Percentiles rank a stretch among this genome's conserved stretches.
Conservation (phyloP, 2,797 vertebrate genomes). For the Hydrocynus forskahlii region DNA sequence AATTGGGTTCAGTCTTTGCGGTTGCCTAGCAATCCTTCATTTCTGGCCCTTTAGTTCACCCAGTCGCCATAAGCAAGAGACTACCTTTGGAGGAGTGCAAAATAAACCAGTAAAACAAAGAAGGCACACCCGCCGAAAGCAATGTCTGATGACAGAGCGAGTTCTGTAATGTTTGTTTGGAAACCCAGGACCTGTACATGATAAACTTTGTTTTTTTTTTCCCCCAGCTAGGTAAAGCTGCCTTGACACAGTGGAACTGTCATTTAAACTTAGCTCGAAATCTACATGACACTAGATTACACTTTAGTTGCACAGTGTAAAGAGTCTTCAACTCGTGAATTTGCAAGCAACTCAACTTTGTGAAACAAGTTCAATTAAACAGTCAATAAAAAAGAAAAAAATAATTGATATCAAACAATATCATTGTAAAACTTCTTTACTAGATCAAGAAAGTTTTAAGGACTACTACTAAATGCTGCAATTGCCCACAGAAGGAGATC, state of each 20-base stretch:
- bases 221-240: not conserved
- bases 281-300: too few species aligned
- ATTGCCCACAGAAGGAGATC: too few species aligned
- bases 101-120: not conserved
- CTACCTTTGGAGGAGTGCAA: not conserved
- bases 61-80: not conserved
- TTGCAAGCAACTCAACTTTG: too few species aligned
- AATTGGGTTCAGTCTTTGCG: not conserved
- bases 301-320: too few species aligned
- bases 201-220: not conserved
- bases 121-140: not conserved
- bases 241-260: not conserved
- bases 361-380: too few species aligned
- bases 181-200: not conserved
- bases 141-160: not conserved
- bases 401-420: too few species aligned
- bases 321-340: too few species aligned
- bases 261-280: too few species aligned
- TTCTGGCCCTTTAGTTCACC: not conserved
- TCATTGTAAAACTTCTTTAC: too few species aligned
- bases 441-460: too few species aligned
- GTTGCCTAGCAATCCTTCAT: constrained; percentile 10
- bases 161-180: not conserved
- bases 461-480: too few species aligned
- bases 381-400: too few species aligned